phyloP scores from a whole-genome alignment of 2,113 vertebrate genomes.

The Notechis scutatus region DNA sequence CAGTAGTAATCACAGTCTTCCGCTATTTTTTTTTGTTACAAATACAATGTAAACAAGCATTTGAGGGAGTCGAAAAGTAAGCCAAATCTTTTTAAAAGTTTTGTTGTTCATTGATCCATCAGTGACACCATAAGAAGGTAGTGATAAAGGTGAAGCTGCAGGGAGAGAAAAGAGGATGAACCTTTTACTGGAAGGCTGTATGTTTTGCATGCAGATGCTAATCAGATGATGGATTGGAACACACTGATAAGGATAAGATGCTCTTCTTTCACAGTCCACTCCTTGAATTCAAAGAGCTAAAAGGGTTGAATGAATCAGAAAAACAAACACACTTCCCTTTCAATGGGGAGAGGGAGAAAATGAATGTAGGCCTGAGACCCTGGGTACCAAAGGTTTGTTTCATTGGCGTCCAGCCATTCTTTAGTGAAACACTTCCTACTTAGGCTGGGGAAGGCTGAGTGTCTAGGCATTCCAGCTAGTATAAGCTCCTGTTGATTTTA shows the following conservation, averaged over 20 bases:
- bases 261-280: conserved; percentile 74
- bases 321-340: conserved; percentile 75
- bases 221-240: conserved; percentile 81
- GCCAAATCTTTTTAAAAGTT: conserved; percentile 45
- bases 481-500: conserved; percentile 59
- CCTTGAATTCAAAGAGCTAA: conserved; percentile 73
- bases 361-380: conserved; percentile 76
- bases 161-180: conserved; percentile 74
- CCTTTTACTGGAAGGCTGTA: conserved; percentile 76
- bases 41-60: conserved; percentile 35
- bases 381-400: conserved; percentile 77
- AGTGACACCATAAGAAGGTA: conserved; percentile 55
- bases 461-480: conserved; percentile 42
- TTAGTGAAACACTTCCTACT: conserved; percentile 70
- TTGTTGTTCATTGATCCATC: conserved; percentile 61
- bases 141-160: conserved; percentile 58
- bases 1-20: neutral
- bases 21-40: neutral
- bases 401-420: conserved; percentile 72
- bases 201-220: conserved; percentile 82
- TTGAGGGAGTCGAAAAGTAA: conserved; percentile 46
- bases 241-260: conserved; percentile 97
- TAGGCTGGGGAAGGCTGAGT: conserved; percentile 33
- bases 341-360: conserved; percentile 68
- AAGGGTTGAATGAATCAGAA: conserved; percentile 73